Evolutionary conservation across 1,140 invertebrate genomes (phyloP), one percentile per base, ranked within the genome.

Genomic region (Triops longicaudatus): DNA sequence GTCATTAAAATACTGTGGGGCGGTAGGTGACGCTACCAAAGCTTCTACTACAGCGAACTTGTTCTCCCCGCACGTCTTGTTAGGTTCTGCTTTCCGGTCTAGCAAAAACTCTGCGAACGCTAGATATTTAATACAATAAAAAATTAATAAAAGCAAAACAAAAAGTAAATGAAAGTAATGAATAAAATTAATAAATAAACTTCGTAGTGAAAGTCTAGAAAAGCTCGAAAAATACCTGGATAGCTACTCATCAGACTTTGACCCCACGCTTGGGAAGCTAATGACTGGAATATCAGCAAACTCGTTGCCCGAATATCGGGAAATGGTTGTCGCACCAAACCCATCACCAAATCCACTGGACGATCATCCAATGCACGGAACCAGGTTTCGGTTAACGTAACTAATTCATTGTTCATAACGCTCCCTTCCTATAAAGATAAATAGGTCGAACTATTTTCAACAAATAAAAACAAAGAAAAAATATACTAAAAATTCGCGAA

Each of bases 11-110:
- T 79, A 73, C n/a, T 79, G 80, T 11, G 73, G 27, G 10, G 80
- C 75, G 31, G 63, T 79, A 17, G 76, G 26, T 12, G 80, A 81
- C 1, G 77, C 79, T 5, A 76, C 77, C 73, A 81, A 78, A 4
- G 80, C 79, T 22, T 28, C 41, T 4, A 80, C 80, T 37, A 80
- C 79, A 63, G 77, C 78, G 74, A 80, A 81, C 73, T 81, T 81
- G 7, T 75, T 79, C 3, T 77, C 17, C 12, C 44, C 43, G 75
- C 80, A 81, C 1, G 80, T 79, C 41, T 80, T 81, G 63, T 77
- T 76, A 3, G 80, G 79, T 44, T 80, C 80, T 6, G 42, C 72
- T 26, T 77, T 78, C 14, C 80, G 74, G 44, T 80, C 77, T 1
- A 75, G 75, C 6, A 81, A 43, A 73, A 80, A 81, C 76, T 81